Evolutionary conservation across 2,113 vertebrate species (phyloP), one percentile per base, ranked within the genome.

Genomic region (Emydura subglobosa): DNA sequence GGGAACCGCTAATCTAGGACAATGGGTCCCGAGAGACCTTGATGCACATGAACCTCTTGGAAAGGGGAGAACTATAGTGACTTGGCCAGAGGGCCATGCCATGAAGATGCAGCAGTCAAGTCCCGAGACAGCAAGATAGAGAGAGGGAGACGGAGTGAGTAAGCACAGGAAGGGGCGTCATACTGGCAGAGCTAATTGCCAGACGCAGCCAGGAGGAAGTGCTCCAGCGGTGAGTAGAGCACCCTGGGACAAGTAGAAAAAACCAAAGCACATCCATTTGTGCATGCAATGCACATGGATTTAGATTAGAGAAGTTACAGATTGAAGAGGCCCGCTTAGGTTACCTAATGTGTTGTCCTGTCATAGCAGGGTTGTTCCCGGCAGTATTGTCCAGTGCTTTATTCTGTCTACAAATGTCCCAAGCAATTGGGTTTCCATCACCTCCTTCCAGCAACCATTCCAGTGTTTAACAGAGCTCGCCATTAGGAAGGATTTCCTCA

Each of bases 201-300:
- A 65, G 59, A 65, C 4, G 31, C 8, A 4, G 61, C 25, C 55
- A 57, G 25, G 55, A 11, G 25, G 55, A 57, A 57, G 55, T 27
- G 55, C 31, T 65, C 31, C 7, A 65, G 6, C 7, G 16, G 31
- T n/a, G 16, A 65, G 61, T 31, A 34, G 61, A 65, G 61, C 31
- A 65, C 29, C 31, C 29, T 65, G 31, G 31, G 31, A 65, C 6
- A 65, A 65, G 31, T 93, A 90, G 8, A 29, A 92, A 42, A 82
- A 90, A 85, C 79, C 83, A 93, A n/a, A 93, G 49, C 79, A 91
- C 82, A 59, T 92, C 96, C 39, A 91, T 47, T 47, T 47, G 8
- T 47, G 47, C 47, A 47, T 47, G 47, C 47, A 47, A 47, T 47
- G 47, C 47, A 68, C 21, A 25, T 39, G 81, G 85, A 16, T 49